Evolutionary conservation across 2,888 invertebrate genomes (phyloP), one percentile per base, ranked within the genome.

Genomic region (Drosophila meridionalis): DNA sequence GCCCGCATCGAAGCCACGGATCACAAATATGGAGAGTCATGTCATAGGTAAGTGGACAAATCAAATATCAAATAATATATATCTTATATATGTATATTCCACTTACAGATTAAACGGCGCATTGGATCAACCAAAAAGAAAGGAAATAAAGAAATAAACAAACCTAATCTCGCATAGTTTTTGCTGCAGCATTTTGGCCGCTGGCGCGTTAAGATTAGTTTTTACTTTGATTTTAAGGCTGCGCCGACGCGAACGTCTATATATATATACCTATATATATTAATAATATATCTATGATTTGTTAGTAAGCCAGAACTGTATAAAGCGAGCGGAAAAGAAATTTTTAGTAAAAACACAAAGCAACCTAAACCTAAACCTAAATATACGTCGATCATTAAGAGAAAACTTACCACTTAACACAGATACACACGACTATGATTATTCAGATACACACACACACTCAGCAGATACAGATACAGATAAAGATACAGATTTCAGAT

Each of bases 1-100:
- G 92, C 96, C 97, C 78, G 95, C 96, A 73, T 95, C 93, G 55
- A 92, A 92, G 77, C 89, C 92, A 83, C 92, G 92, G 80, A 91
- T 92, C 84, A 93, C 92, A 81, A 93, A 93, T 83, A 92, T 93
- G 79, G 93, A 93, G 82, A 93, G 93, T 89, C 93, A 93, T 90
- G 90, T 93, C 73, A 93, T 93, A 90, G 93, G 93, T 92, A 76
- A 85, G 91, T 89, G 26, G 2, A 34, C 30, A 5, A 32, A 26
- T 2, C 4, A 14, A 55, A 47, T 53, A 20, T 30, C 0, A 20
- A 7, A 28, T 28, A 47, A 47, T 7, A 30, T 34, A 34, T 14
- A 20, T 20, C 20, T 11, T 59, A n/a, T 28, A 26, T 59, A n/a
- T n/a, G 5, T 30, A 20, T 53, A 4, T 7, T 3, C 1, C 20